Percentiles rank a stretch among this genome's conserved stretches.
Evolutionary conservation across 1,140 invertebrate species (phyloP).

Genomic region (Homarus americanus): DNA sequence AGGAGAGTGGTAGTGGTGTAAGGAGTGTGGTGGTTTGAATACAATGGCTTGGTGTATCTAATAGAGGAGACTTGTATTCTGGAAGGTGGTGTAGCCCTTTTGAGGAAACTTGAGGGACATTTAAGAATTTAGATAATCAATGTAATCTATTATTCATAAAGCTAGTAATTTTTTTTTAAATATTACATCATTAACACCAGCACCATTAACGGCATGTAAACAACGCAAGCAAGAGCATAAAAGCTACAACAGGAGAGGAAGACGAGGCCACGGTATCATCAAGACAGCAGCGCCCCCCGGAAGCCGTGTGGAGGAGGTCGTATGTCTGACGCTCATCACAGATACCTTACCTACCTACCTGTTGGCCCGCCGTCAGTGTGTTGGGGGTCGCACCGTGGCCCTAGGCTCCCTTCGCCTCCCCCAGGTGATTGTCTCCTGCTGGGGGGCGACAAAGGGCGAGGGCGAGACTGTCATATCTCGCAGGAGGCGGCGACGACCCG

Average conservation of each 20-base stretch:
- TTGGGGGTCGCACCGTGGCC: not conserved
- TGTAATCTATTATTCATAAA: too few relatives aligned
- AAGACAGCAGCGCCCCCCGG: too few relatives aligned
- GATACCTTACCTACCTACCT: not conserved
- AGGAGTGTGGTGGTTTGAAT: too few relatives aligned
- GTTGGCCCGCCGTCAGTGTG: not conserved
- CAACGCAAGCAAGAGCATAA: not conserved
- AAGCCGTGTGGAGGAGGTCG: not conserved
- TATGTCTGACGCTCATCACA: not conserved
- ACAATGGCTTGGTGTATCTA: too few relatives aligned
- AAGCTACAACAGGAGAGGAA: not conserved
- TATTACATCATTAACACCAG: not conserved
- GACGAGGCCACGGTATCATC: not conserved
- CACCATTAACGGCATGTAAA: not conserved
- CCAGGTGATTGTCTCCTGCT: conserved; percentile 30
- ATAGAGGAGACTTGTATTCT: too few relatives aligned
- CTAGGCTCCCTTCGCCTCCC: not conserved
- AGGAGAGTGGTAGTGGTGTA: too few relatives aligned
- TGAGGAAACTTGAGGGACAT: too few relatives aligned
- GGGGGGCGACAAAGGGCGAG: conserved; percentile 19
- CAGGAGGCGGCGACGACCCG: not conserved
- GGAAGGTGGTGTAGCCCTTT: too few relatives aligned
- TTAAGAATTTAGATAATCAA: too few relatives aligned
- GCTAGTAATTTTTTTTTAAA: too few relatives aligned
- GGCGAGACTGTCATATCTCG: conserved; percentile 34